Evolutionary conservation across 2,113 vertebrate genomes (phyloP), one percentile per base, ranked within the genome.

Genomic region (Trinectes maculatus): DNA sequence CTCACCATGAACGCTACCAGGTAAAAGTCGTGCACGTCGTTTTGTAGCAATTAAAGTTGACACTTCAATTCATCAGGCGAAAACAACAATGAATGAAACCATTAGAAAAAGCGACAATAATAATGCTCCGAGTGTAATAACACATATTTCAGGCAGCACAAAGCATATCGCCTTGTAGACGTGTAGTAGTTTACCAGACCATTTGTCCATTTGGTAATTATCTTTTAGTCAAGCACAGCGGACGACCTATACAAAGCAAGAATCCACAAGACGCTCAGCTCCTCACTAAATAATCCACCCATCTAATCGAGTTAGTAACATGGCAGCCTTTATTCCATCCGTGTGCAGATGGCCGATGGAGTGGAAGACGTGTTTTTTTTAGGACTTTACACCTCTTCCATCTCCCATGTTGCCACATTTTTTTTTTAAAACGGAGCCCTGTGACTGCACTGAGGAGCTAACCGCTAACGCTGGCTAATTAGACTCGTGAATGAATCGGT

Each of bases 191-290:
- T 62, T 61, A 52, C 58, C 56, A 53, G 74, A 70, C 43, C 65
- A 81, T 83, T 80, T 80, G 67, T 84, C 81, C 51, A 55, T 87
- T 73, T 69, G 58, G 54, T 67, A 77, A 85, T 85, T 71, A 78
- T 62, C 52, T 37, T 66, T 49, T 44, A 72, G 58, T 79, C 67
- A 60, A 72, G 74, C 58, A 74, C 67, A 84, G 58, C 60, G 61
- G 47, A 65, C 18, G 33, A 64, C 33, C 43, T 43, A 62, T 77
- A 82, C 28, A 29, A 52, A 18, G 29, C 44, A 74, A 55, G 52
- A 66, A 66, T 71, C 55, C 54, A 26, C 31, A 43, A 52, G 52
- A 80, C 36, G 12, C 56, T 39, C 62, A 36, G 59, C 46, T 44
- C 34, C 66, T 67, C 63, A 49, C 74, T 80, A 53, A 80, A 86